phyloP scores from a whole-genome alignment of 1,140 invertebrate species.

The Drosophila parvula region DNA sequence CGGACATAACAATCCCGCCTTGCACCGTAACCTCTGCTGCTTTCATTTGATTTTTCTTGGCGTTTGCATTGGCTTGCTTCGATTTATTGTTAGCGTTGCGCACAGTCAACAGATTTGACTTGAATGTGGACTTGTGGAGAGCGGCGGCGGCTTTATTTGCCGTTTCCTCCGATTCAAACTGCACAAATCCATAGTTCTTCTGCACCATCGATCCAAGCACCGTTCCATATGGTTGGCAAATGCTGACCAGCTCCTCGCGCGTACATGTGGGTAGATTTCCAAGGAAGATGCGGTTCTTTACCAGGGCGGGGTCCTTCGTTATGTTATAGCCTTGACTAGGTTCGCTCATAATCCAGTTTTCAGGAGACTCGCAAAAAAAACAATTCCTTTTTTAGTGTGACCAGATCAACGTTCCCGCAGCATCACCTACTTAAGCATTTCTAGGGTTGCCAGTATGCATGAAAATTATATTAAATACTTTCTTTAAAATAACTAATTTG shows the following conservation, averaged over 20 bases:
- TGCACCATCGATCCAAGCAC: conserved; percentile 90
- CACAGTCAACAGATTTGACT: conserved; percentile 88
- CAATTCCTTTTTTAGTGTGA: conserved; percentile 2
- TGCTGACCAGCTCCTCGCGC: conserved; percentile 89
- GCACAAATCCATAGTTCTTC: conserved; percentile 93
- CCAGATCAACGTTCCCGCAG: background rate
- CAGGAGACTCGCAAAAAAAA: background rate
- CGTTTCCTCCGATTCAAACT: conserved; percentile 90
- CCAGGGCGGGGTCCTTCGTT: conserved; percentile 87
- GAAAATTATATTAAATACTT: too few species aligned
- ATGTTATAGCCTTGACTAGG: conserved; percentile 49
- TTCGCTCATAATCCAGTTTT: conserved; percentile 15
- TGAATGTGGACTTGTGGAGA: conserved; percentile 88
- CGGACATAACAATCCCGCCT: conserved; percentile 59
- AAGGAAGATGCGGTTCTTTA: conserved; percentile 90
- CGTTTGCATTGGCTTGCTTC: conserved; percentile 53
- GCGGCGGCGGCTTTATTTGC: conserved; percentile 89
- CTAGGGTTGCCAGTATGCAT: background rate
- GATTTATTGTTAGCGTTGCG: conserved; percentile 85
- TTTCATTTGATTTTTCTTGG: conserved; percentile 12
- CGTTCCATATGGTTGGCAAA: conserved; percentile 90
- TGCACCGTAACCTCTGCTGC: conserved; percentile 45
- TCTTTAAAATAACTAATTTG: too few species aligned
- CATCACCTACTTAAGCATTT: background rate
- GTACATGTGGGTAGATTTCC: conserved; percentile 88